Base-by-base conservation (phyloP, 1,140 invertebrate genomes). In the Probaryconus sp. region DNA sequence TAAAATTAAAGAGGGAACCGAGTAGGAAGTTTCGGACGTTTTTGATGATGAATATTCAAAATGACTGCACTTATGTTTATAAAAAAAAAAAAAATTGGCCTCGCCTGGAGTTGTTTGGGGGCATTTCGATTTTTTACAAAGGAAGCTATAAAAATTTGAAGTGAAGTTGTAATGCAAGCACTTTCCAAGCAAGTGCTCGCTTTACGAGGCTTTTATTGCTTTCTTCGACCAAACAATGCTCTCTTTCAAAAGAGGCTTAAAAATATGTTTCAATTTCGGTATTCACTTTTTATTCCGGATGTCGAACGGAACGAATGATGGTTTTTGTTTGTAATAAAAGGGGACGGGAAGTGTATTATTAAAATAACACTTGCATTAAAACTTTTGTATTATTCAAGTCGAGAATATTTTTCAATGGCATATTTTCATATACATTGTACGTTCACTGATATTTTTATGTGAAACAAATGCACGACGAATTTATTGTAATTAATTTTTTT, bases 161-260 rank as follows among this genome's bases (percentile, higher is more conserved):
- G 17, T 14, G 3, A 35, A 6, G 10, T 7, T 35, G 33, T 4
- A 35, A 35, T 43, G 13, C 47, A 26, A 64, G 38, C 11, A 24
- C 38, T 51, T 38, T 10, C 14, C 40, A 33, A 26, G 7, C 26
- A 40, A 56, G 38, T n/a, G 9, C 51, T 31, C 42, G 43, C 48
- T 56, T 40, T 53, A 26, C 47, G n/a, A 3, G 31, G 45, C 45
- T 30, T 63, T 51, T 51, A 64, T 51, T 64, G 40, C 60, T 45
- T 42, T 26, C 60, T 33, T 51, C 47, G 18, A 0, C 45, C 48
- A 65, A 65, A 65, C 63, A 56, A 55, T 55, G 50, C 50, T 42
- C 50, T 51, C 50, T 51, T 51, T 50, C 18, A 17, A 51, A 43
- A 17, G 6, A 20, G 30, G 33, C 42, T 38, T 48, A 17, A 65